phyloP scores from a whole-genome alignment of 2,113 vertebrate species.

The Carassius auratus region DNA sequence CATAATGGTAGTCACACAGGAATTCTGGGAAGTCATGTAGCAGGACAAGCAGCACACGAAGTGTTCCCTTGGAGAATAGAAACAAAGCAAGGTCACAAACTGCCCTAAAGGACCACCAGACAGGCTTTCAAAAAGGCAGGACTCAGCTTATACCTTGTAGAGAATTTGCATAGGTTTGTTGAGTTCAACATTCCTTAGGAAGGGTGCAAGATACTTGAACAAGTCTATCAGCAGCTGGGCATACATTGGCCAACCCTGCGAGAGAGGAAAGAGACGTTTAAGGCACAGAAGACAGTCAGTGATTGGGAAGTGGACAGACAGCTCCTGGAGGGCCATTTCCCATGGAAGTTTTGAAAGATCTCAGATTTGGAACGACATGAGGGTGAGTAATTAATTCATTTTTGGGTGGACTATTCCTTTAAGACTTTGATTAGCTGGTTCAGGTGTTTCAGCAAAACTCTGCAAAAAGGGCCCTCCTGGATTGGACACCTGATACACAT shows the following conservation, averaged over 20 bases:
- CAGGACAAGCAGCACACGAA: conserved; percentile 94
- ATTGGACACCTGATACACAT: background rate
- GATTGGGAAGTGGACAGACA: background rate
- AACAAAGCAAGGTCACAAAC: background rate
- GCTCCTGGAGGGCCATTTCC: background rate
- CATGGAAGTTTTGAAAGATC: background rate
- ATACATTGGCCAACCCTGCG: conserved; percentile 99
- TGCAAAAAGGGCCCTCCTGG: background rate
- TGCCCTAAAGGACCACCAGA: background rate
- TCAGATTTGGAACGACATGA: too few species aligned
- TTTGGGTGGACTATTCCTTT: too few species aligned
- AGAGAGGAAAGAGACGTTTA: background rate
- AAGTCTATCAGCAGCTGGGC: conserved; percentile 97
- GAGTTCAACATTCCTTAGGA: conserved; percentile 98
- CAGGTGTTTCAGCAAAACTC: background rate
- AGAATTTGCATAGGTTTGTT: conserved; percentile 99
- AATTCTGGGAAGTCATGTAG: conserved; percentile 99
- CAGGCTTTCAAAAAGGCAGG: background rate
- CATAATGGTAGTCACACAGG: conserved; percentile 98
- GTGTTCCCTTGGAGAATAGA: conserved; percentile 82
- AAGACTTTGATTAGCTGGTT: background rate
- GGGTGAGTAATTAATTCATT: too few species aligned
- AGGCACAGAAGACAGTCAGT: background rate
- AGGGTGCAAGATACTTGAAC: conserved; percentile 98
- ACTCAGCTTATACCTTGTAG: conserved; percentile 86